Evolutionary conservation across 2,797 vertebrate genomes (phyloP), one percentile per base, ranked within the genome.

Genomic region (Sebastes dallii): DNA sequence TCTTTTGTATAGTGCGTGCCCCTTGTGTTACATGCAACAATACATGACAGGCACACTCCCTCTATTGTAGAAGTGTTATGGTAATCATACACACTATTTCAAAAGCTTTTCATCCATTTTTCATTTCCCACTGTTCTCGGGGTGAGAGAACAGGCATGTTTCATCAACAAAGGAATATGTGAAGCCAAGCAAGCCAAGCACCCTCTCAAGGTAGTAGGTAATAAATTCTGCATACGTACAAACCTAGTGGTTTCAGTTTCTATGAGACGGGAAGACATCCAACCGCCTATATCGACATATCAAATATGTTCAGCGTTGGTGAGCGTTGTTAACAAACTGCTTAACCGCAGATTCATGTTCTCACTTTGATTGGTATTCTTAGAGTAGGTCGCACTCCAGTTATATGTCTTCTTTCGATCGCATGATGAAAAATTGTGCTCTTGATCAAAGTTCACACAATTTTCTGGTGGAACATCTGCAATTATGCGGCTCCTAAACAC

Each of bases 21-120:
- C 86, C 88, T 89, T 88, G 84, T 90, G 81, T 73, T 55, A 60
- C 84, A 77, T 76, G 58, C 78, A 76, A 81, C 86, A 88, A 84
- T 66, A 83, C 80, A 81, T 65, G 85, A 78, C 84, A 85, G 81
- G 55, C 86, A 70, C 46, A 14, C 66, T 85, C 58, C 74, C 34
- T 30, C 72, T 78, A 58, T 81, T 88, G 82, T 75, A 75, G 71
- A 85, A 85, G 71, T 75, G 72, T 80, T 89, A 88, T 84, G 84
- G 72, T 89, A 92, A 94, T 92, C 87, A 79, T 72, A 78, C 73
- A 65, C 76, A 80, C 66, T 77, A 70, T 92, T 91, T 91, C 78
- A 88, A 88, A 92, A 87, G 85, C 78, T 84, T 90, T 88, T 88
- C 87, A 90, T 92, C 84, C 78, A 85, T 91, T 87, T 93, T 92